Evolutionary conservation across 35 echinoderm and acorn worm genomes (phyloP).

Genomic region (Anneissia japonica): DNA sequence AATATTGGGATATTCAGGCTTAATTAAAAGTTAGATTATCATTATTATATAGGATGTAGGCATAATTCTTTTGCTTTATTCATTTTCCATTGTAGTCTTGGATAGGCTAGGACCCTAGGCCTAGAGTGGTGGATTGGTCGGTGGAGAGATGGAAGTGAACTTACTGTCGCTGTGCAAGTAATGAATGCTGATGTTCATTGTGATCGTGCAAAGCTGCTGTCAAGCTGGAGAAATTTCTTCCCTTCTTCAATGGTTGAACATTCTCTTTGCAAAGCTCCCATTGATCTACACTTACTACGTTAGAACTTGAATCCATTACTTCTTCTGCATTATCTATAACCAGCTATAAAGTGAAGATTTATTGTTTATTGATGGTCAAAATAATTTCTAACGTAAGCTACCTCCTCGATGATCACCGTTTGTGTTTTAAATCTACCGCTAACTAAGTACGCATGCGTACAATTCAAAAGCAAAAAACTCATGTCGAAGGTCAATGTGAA

Average conservation of each 20-base stretch:
- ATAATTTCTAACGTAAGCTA: not conserved
- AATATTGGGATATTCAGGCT: too few relatives aligned
- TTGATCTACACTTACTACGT: constrained; percentile 37
- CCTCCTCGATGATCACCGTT: not conserved
- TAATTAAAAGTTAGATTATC: too few relatives aligned
- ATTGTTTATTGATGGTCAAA: not conserved
- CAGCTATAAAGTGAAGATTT: not conserved
- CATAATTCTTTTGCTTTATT: too few relatives aligned
- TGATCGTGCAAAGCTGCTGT: constrained; percentile 75
- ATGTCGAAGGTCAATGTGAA: not conserved
- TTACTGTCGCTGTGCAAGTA: constrained; percentile 78
- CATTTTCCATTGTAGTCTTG: too few relatives aligned
- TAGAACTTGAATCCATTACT: not conserved
- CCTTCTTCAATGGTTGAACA: constrained; percentile 77
- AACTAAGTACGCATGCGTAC: not conserved
- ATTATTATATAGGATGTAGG: too few relatives aligned
- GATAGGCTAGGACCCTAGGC: not conserved
- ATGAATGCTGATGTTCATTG: constrained; percentile 46
- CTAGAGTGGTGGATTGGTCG: too few relatives aligned
- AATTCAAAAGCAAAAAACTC: not conserved
- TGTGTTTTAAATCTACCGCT: not conserved
- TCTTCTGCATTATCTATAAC: not conserved
- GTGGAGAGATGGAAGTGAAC: constrained; percentile 9
- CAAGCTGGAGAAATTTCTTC: constrained; percentile 66
- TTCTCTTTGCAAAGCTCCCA: constrained; percentile 98